These are phyloP conservation scores for Siniperca obscura DNA, from an alignment of 2,797 vertebrate species.

Conservation along the genomic window DNA sequence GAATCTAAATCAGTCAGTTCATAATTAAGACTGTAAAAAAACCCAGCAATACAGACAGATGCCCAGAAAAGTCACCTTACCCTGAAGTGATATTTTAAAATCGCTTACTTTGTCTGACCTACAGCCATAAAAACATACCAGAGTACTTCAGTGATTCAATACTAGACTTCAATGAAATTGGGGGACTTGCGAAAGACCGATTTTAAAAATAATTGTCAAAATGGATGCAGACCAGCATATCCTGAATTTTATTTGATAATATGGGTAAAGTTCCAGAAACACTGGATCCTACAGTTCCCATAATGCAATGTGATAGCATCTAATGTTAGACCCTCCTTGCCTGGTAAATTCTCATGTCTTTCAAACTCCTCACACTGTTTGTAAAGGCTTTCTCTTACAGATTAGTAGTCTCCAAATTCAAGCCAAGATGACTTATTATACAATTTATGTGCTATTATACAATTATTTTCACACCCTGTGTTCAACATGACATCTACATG, in stretches of 20 bases:
- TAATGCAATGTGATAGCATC: background rate
- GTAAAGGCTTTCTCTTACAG: background rate
- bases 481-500: background rate
- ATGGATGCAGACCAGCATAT: no score
- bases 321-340: background rate
- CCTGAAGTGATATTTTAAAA: no score
- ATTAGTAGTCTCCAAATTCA: background rate
- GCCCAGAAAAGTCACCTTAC: no score
- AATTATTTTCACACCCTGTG: background rate
- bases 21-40: background rate
- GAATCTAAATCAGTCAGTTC: background rate
- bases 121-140: no score
- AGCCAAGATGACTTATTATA: no score
- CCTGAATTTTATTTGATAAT: no score
- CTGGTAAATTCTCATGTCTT: background rate
- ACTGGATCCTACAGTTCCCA: slow-evolving; percentile 3
- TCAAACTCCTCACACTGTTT: background rate
- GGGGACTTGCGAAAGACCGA: background rate
- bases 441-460: no score
- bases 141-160: background rate
- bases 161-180: background rate
- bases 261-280: background rate
- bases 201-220: background rate
- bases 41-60: background rate
- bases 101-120: no score